Evolutionary conservation across 2,797 vertebrate genomes (phyloP), one percentile per base, ranked within the genome.

Genomic region (Poecilia wingei): DNA sequence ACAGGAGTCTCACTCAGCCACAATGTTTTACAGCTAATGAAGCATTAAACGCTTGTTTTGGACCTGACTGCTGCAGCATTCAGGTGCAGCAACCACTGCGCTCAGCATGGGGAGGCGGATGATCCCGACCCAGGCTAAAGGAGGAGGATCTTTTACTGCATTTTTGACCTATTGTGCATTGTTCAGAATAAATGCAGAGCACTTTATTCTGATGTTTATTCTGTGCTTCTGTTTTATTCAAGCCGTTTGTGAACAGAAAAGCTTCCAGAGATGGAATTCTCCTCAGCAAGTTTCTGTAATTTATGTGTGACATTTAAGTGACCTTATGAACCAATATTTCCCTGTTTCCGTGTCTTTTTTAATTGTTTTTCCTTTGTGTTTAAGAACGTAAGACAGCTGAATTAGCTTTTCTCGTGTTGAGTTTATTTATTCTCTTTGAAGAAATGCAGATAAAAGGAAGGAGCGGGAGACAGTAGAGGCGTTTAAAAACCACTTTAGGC

Each of bases 341-440:
- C 31, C 20, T 64, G 36, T 83, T 79, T 72, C 61, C 3, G n/a
- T 20, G 5, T 75, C 72, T 69, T 57, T 70, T 72, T 73, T 36
- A 20, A 78, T 77, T 31, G 43, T 18, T 71, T 74, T 82, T 33
- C 45, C 66, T 85, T 72, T 86, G 70, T 86, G 59, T 74, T 41
- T 80, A 39, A 69, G 75, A 83, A 82, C 75, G 22, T 10, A 76
- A 77, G 33, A 18, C 9, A 69, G 78, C 85, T 85, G 84, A 83
- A 69, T 86, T 84, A 36, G 75, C 74, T 75, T 78, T 86, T 75
- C 25, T 20, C 79, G 51, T 76, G 46, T 66, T 75, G 25, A 46
- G 12, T 82, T 90, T 66, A 81, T 84, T 84, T 79, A 87, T 88
- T 89, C 76, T 83, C 87, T 87, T 86, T 92, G 82, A 89, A 88